Base-by-base conservation (phyloP, 1,140 invertebrate species). In the Drosophila arizonae region DNA sequence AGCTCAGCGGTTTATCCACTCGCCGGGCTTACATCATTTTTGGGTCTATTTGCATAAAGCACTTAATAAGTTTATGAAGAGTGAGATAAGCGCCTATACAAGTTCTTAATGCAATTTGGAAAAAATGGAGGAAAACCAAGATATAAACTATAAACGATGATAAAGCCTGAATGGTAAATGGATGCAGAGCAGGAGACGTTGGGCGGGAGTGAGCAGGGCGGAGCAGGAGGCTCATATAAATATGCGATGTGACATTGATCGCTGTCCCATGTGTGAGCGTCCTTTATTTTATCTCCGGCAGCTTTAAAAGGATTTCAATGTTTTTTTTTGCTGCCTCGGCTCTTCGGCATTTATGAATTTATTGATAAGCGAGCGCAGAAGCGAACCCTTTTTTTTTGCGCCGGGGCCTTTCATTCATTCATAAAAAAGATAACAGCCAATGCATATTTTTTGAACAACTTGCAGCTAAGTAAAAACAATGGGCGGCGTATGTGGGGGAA, bases 231-330 rank as follows among this genome's bases (percentile, higher is more conserved):
- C 10, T 3, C 4, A 36, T 41, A 56, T 63, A 64, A 82, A 82
- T 81, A 69, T 65, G 51, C 26, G 17, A 76, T 60, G 80, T 88
- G 85, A 89, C 85, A 88, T 78, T 88, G 85, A 88, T 88, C 72
- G 77, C 39, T 71, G 67, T 77, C 74, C 41, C 65, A 67, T 58
- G 17, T 60, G 39, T 58, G 54, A 45, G 28, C 39, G 52, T 69
- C 66, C 71, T 70, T 74, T 50, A 50, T 48, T 55, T 74, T 63
- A 55, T 76, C 61, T 63, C 65, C 62, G 26, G 48, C 24, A 76
- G 71, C 84, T 68, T 88, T 89, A 88, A 88, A 88, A 88, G 84
- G 84, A 88, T 88, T 88, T 88, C 84, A 88, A 63, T 88, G 84
- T 88, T 82, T 28, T 76, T 72, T 73, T 72, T 1, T 30, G 28